Percentiles rank a stretch among this genome's conserved stretches.
These are phyloP conservation scores for Asobara japonica DNA, from an alignment of 1,140 invertebrate genomes.

Conservation along the genomic window DNA sequence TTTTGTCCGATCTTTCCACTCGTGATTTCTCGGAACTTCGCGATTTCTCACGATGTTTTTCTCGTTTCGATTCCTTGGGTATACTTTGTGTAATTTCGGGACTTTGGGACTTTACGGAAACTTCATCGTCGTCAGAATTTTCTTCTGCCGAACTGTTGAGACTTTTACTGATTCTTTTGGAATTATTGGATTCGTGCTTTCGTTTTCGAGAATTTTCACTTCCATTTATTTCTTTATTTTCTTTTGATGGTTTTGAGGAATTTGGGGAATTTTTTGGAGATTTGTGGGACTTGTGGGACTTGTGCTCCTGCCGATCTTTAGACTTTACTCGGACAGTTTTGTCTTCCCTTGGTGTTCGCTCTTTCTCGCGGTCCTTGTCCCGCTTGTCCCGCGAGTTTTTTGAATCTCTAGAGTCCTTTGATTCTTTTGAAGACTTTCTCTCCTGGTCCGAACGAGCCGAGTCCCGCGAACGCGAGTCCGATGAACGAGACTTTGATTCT, in stretches of 20 bases:
- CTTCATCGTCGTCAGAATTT: constrained; percentile 25
- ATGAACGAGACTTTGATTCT: neutral
- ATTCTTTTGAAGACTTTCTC: neutral
- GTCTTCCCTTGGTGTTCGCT: neutral
- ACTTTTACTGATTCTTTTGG: constrained; percentile 37
- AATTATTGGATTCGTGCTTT: constrained; percentile 35
- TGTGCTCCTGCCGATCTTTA: neutral
- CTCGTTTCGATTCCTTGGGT: neutral
- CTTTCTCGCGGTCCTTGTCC: constrained; percentile 4
- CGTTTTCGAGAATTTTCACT: constrained; percentile 44
- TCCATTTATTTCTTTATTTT: constrained; percentile 24
- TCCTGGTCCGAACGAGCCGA: constrained; percentile 12
- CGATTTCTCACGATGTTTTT: neutral
- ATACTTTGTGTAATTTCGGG: neutral
- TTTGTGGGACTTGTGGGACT: constrained; percentile 13
- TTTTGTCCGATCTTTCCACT: neutral
- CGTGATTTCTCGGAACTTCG: neutral
- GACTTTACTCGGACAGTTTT: neutral
- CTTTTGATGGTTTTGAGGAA: constrained; percentile 29
- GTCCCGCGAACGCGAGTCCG: constrained; percentile 21
- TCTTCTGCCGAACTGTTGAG: constrained; percentile 6
- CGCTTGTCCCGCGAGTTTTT: neutral
- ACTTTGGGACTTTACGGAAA: neutral
- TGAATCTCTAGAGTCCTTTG: neutral
- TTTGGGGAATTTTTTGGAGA: constrained; percentile 20